These are phyloP conservation scores for Alces alces DNA, from an alignment of 2,113 vertebrate species.

Conservation along the genomic window DNA sequence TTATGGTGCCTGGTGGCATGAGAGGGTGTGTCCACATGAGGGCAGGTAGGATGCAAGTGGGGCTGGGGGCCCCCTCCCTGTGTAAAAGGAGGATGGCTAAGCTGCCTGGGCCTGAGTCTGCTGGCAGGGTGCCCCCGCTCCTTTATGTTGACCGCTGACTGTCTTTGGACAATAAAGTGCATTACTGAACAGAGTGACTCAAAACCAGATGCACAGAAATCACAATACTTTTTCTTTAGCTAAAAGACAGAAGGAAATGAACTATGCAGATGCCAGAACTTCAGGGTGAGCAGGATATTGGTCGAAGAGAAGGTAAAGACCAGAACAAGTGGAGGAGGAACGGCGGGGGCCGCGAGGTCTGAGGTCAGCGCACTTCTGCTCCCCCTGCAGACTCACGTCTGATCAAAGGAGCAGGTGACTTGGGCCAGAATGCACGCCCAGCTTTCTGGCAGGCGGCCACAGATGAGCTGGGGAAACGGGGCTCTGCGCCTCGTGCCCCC, in stretches of 20 bases:
- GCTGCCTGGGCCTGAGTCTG: neutral
- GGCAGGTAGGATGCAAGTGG: neutral
- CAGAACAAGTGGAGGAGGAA: neutral
- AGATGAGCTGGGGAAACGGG: neutral
- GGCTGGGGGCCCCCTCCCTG: neutral
- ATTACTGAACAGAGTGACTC: conserved; percentile 50
- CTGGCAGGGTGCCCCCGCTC: neutral
- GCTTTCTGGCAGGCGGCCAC: neutral
- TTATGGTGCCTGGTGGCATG: neutral
- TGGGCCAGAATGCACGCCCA: neutral
- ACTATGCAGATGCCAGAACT: neutral
- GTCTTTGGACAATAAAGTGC: conserved; percentile 41
- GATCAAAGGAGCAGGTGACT: neutral
- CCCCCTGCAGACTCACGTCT: neutral
- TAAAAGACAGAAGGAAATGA: conserved; percentile 7
- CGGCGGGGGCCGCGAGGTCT: neutral
- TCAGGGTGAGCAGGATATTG: neutral
- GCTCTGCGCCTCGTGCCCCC: neutral
- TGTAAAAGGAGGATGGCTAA: neutral
- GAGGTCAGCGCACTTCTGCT: neutral
- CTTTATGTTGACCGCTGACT: neutral
- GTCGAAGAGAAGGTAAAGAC: neutral
- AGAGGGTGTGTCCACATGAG: neutral
- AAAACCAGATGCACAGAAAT: conserved; percentile 48
- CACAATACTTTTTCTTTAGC: conserved; percentile 47